A percentile compares a stretch with the other conserved stretches of the same genome.
These are phyloP conservation scores for Rhynchotus rufescens DNA, from an alignment of 2,797 vertebrate genomes.

Conservation along the genomic window DNA sequence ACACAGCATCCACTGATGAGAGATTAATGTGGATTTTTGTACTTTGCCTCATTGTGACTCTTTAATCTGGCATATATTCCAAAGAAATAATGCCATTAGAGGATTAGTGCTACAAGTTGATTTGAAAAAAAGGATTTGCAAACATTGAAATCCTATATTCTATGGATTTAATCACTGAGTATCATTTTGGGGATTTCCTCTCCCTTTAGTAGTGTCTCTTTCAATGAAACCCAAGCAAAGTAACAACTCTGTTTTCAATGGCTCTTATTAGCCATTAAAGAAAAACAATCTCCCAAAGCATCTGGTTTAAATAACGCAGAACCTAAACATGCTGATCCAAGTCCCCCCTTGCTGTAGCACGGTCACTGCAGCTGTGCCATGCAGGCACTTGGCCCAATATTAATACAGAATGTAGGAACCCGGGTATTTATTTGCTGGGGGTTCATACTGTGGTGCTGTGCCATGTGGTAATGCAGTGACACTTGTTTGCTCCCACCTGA, in stretches of 20 bases:
- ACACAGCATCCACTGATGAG: slow-evolving; percentile 65
- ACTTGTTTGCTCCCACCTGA: background rate
- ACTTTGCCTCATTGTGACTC: slow-evolving; percentile 88
- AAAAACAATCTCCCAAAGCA: background rate
- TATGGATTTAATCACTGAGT: slow-evolving; percentile 70
- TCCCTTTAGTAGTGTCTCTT: slow-evolving; percentile 49
- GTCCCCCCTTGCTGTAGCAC: fast-evolving
- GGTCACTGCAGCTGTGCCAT: background rate
- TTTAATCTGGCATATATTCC: slow-evolving; percentile 84
- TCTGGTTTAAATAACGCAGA: background rate
- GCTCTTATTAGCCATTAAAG: background rate
- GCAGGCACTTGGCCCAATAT: background rate
- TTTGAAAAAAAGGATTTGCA: slow-evolving; percentile 85
- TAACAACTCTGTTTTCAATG: background rate
- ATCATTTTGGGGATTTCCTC: slow-evolving; percentile 74
- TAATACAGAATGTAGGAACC: background rate
- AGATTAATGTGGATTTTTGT: slow-evolving; percentile 87
- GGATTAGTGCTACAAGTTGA: slow-evolving; percentile 88
- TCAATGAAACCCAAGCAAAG: slow-evolving; percentile 32
- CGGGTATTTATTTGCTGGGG: background rate
- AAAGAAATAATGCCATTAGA: slow-evolving; percentile 87
- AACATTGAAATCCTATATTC: slow-evolving; percentile 76
- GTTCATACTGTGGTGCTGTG: background rate
- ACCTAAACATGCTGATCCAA: background rate
- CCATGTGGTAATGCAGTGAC: background rate